Percentiles rank a stretch among this genome's conserved stretches.
Conservation (phyloP, 2,888 invertebrate genomes). For the Plebejus melissa region DNA sequence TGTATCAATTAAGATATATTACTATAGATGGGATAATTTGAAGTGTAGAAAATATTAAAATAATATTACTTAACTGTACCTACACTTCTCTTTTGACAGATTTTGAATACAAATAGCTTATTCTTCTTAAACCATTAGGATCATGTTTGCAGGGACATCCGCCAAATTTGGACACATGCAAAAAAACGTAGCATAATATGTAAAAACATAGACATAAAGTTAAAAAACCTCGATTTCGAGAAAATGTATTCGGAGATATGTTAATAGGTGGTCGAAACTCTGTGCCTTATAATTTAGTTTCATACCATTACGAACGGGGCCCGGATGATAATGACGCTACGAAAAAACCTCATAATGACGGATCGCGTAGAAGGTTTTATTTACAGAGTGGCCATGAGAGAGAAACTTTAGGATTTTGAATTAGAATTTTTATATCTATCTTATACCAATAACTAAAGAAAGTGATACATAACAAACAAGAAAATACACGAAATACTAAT, state of each 20-base stretch:
- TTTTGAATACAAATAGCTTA: not conserved
- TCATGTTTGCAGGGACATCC: not conserved
- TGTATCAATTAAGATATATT: not conserved
- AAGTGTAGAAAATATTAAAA: not conserved
- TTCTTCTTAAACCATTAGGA: not conserved
- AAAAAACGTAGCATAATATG: not conserved
- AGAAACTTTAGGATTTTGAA: not conserved
- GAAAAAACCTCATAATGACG: constrained; percentile 51
- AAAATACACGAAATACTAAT: not conserved
- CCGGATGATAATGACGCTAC: constrained; percentile 54
- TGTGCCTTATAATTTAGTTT: constrained; percentile 69
- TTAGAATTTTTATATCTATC: not conserved
- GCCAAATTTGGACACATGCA: not conserved
- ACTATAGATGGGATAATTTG: not conserved
- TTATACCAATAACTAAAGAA: not conserved
- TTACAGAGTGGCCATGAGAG: constrained; percentile 28
- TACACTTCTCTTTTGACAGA: not conserved
- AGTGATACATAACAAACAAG: not conserved
- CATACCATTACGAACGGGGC: constrained; percentile 59
- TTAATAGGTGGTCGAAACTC: constrained; percentile 63
- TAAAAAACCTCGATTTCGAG: constrained; percentile 40
- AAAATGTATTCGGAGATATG: constrained; percentile 52
- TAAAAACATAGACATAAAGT: constrained; percentile 9
- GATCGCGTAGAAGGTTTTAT: constrained; percentile 41
- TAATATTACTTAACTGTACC: not conserved